Evolutionary conservation across 2,797 vertebrate species (phyloP).

Genomic region (Xenops minutus): DNA sequence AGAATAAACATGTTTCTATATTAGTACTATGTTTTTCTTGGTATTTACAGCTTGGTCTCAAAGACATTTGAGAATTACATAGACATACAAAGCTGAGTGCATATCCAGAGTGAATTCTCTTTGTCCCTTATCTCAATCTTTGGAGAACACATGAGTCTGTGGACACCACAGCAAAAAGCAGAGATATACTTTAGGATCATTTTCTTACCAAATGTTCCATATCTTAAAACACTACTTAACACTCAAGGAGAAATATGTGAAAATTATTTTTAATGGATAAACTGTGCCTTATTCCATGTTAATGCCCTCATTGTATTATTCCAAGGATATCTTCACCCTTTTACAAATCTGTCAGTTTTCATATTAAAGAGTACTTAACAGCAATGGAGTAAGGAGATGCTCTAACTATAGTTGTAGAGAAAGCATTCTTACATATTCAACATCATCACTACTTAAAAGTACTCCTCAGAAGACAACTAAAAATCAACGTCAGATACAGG

Average conservation of each 20-base stretch:
- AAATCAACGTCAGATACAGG: background rate
- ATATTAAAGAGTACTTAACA: background rate
- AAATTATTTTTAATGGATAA: background rate
- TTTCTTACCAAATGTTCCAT: background rate
- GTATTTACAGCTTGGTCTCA: background rate
- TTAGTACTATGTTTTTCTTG: background rate
- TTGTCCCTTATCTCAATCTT: background rate
- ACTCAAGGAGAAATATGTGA: background rate
- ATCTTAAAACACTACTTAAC: background rate
- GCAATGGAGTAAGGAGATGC: background rate
- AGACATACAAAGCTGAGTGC: background rate
- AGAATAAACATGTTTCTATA: background rate
- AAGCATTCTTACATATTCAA: background rate
- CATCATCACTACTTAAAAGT: background rate
- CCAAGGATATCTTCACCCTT: background rate
- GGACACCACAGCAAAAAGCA: background rate
- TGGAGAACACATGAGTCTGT: accelerated
- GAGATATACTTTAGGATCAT: background rate
- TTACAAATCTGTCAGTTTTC: background rate
- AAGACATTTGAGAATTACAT: background rate
- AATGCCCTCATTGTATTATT: background rate
- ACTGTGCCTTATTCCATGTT: background rate
- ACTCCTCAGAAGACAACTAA: background rate
- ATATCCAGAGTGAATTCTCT: too few species aligned
- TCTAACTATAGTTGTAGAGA: background rate